phyloP scores from a whole-genome alignment of 2,797 vertebrate genomes.

The Etheostoma nigrum region DNA sequence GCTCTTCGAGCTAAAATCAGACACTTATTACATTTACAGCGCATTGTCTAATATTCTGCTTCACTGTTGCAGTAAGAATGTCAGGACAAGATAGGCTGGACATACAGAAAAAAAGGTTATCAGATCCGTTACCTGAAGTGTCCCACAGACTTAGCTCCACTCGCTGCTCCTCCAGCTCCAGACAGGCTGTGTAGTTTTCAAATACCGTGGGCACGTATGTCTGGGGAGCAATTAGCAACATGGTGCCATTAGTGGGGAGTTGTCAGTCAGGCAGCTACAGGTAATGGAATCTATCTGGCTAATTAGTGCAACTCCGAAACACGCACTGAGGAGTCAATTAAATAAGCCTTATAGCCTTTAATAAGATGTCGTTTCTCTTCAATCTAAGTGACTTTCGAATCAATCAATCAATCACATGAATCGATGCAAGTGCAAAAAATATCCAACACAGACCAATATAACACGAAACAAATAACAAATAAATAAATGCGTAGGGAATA shows the following conservation, averaged over 20 bases:
- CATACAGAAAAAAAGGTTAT: neutral
- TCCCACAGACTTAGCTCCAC: conserved; percentile 98
- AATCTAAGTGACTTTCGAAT: conserved; percentile 13
- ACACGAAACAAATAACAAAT: neutral
- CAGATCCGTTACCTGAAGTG: conserved; percentile 90
- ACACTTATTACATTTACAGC: conserved; percentile 34
- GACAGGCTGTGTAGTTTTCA: conserved; percentile 97
- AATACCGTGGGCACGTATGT: conserved; percentile 97
- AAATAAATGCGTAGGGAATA: neutral
- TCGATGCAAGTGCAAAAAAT: conserved; percentile 39
- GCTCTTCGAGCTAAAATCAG: conserved; percentile 11
- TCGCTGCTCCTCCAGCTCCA: conserved; percentile 94
- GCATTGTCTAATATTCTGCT: conserved; percentile 34
- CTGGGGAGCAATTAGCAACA: conserved; percentile 81
- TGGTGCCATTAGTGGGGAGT: conserved; percentile 61
- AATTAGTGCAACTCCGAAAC: conserved; percentile 31
- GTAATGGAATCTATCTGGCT: conserved; percentile 38
- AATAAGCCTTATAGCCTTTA: neutral
- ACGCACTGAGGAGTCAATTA: neutral
- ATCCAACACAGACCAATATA: neutral
- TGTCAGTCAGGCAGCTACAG: conserved; percentile 49
- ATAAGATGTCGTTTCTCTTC: neutral
- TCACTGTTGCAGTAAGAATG: conserved; percentile 32
- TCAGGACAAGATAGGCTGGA: conserved; percentile 1
- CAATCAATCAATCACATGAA: conserved; percentile 34